Evolutionary conservation across 2,888 invertebrate species (phyloP), one percentile per base, ranked within the genome.

Genomic region (Parnassius orleans): DNA sequence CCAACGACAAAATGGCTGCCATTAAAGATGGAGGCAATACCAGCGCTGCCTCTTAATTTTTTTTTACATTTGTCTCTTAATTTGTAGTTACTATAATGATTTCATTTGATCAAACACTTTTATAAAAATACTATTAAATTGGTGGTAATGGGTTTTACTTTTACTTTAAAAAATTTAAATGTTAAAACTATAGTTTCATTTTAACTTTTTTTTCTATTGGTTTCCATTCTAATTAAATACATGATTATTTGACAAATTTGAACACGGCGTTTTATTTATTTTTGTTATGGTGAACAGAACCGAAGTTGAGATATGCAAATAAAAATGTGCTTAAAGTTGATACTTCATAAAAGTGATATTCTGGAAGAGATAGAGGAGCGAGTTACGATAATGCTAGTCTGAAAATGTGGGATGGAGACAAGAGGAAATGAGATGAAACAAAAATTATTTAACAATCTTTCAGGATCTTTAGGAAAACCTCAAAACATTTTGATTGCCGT

Each of bases 1-100:
- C 66, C 67, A 53, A 50, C n/a, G 33, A 72, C 75, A 79, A 79
- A 66, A 81, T 77, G 76, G 79, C 78, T 71, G 79, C 72, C 70
- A 14, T 15, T n/a, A 61, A 57, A 63, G 47, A 15, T n/a, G 64
- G 66, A 56, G 52, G 57, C 53, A 55, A 62, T n/a, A 53, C 48
- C 56, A 51, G 58, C 62, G 51, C 56, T 11, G 47, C 42, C 61
- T 57, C 58, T 14, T 60, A 59, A 62, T 61, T 61, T 47, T 56
- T 61, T 60, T 63, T 50, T 61, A 67, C 64, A 66, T 69, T 70
- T 69, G 69, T 69, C 64, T 70, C 63, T 67, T 72, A 73, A 72
- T 75, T 71, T 65, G 68, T 76, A 73, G 69, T 64, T 66, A 72
- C 70, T 69, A 41, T 60, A n/a, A 47, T 54, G 43, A 64, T 47